Evolutionary conservation across 1,140 invertebrate genomes (phyloP).

Genomic region (Teleopsis dalmanni): DNA sequence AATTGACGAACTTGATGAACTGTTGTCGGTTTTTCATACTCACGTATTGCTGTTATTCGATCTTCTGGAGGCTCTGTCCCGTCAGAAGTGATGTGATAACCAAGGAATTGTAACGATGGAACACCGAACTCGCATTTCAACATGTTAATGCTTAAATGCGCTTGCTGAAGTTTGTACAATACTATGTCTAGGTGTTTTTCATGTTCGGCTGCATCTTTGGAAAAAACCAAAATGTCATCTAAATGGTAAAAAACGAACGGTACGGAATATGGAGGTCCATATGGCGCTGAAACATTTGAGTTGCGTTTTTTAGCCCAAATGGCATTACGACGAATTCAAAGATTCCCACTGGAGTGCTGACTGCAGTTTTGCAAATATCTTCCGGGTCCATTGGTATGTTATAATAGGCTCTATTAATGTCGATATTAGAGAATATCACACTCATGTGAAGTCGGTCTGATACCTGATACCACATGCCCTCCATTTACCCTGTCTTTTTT

Average conservation of each 20-base stretch:
- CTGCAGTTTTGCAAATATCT: constrained; percentile 39
- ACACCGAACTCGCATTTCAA: constrained; percentile 26
- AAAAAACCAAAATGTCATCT: constrained; percentile 50
- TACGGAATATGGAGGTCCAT: constrained; percentile 44
- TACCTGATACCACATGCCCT: too few species aligned
- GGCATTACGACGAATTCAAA: constrained; percentile 41
- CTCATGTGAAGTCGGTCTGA: too few species aligned
- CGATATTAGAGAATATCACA: neutral
- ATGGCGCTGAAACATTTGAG: constrained; percentile 47
- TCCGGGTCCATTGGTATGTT: constrained; percentile 37
- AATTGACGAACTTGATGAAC: constrained; percentile 36
- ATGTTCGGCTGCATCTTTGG: constrained; percentile 26
- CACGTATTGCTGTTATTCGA: neutral
- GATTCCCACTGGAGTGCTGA: constrained; percentile 38
- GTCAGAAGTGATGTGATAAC: constrained; percentile 15
- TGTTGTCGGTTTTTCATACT: constrained; percentile 28
- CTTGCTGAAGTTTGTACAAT: constrained; percentile 17
- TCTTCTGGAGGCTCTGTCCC: constrained; percentile 16
- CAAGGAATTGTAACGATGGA: constrained; percentile 22
- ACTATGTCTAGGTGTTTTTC: constrained; percentile 18
- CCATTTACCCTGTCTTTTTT: too few species aligned
- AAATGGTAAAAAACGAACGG: constrained; percentile 27
- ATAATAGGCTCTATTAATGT: constrained; percentile 42
- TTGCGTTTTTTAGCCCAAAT: constrained; percentile 37
- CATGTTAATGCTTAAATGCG: constrained; percentile 24